Evolutionary conservation across 1,140 invertebrate species (phyloP), one percentile per base, ranked within the genome.

Genomic region (Rhopalosiphum padi): DNA sequence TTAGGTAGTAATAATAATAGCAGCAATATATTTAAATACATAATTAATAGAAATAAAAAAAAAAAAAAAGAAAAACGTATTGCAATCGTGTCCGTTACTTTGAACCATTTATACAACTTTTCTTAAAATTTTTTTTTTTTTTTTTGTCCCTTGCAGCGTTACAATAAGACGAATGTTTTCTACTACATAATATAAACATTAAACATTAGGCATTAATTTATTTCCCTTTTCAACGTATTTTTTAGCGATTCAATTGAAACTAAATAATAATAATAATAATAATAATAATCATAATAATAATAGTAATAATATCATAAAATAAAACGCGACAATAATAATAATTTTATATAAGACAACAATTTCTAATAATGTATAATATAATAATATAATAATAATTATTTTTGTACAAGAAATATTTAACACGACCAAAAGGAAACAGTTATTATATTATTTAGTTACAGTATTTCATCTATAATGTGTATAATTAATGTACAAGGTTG

Each of bases 261-360:
- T 83, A 92, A 92, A 91, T 25, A 48, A 92, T 82, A 91, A 82
- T 48, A 77, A 90, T 90, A 90, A 55, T 90, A 43, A 53, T 53
- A 51, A 90, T 55, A 91, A 91, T 82, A 77, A 91, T 82, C 23
- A 43, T 91, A 68, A 86, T 86, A 86, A 90, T 90, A 90, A 90
- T 90, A 51, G 41, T 89, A 89, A 89, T 89, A 48, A 90, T 91
- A 22, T 9, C 8, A 89, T 82, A 91, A 82, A 90, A 90, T 41
- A 83, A 92, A 92, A 82, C 90, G 68, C 46, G 90, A 92, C 90
- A 48, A 83, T 92, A 91, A 83, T 92, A 48, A 83, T 92, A 91
- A 83, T 92, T 37, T 48, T 92, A 41, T 77, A 92, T 55, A 92
- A 37, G 46, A 83, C 90, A 93, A 93, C 91, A 85, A 93, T 93